These are phyloP conservation scores for Lepus americanus DNA, from an alignment of 2,113 vertebrate genomes.

Conservation along the genomic window DNA sequence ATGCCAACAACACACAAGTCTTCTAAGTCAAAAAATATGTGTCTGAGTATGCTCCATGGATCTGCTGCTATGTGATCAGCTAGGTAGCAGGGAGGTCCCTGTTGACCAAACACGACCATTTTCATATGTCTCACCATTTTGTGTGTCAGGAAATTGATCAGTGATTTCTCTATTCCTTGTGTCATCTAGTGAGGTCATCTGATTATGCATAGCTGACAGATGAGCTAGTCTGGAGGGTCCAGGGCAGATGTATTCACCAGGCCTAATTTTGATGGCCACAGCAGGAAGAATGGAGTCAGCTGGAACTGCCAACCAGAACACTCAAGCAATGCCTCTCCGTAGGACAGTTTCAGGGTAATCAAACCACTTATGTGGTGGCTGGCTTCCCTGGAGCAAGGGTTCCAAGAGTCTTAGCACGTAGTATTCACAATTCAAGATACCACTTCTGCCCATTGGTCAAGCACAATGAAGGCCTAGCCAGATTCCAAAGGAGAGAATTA, in stretches of 20 bases:
- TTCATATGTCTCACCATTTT: constrained; percentile 25
- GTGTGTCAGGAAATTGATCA: background rate
- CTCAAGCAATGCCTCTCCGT: background rate
- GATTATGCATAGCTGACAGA: background rate
- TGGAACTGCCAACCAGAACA: background rate
- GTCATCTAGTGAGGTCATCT: background rate
- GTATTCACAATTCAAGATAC: background rate
- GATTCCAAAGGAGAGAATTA: background rate
- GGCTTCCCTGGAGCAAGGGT: background rate
- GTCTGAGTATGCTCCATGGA: background rate
- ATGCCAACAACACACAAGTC: background rate
- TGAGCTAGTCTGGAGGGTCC: background rate
- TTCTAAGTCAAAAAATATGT: constrained; percentile 18
- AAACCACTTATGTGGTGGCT: background rate
- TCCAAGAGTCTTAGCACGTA: background rate
- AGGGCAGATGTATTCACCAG: background rate
- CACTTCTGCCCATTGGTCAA: background rate
- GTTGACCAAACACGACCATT: background rate
- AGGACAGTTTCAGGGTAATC: background rate
- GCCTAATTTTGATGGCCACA: background rate
- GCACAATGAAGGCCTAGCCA: background rate
- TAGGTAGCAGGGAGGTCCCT: background rate
- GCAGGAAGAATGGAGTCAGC: background rate
- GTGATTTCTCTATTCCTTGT: constrained; percentile 27
- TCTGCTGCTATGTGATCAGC: background rate